Conservation (phyloP, 1,140 invertebrate genomes). For the Leptinotarsa defecta region DNA sequence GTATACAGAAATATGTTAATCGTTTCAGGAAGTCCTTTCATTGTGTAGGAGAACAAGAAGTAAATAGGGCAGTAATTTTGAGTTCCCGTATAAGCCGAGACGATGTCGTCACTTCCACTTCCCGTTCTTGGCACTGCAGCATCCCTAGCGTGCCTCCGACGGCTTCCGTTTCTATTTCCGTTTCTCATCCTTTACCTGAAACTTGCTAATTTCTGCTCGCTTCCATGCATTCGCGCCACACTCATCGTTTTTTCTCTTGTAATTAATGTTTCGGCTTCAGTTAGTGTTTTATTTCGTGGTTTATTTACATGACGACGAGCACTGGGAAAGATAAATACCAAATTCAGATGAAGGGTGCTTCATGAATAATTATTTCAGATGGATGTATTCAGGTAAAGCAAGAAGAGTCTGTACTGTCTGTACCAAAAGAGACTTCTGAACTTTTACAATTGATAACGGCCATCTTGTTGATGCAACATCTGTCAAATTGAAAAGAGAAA, state of each 20-base stretch:
- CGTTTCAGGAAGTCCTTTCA: background rate
- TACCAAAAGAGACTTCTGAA: no score
- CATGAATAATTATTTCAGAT: no score
- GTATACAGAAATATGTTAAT: background rate
- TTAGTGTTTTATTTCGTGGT: background rate
- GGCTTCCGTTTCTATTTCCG: slow-evolving; percentile 5
- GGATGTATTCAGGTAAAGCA: no score
- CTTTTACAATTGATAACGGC: no score
- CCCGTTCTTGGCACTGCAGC: slow-evolving; percentile 4
- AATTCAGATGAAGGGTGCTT: no score
- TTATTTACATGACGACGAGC: no score
- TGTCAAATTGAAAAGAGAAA: no score
- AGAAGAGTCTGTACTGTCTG: no score
- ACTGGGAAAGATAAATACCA: no score
- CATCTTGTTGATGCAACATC: no score
- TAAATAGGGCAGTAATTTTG: slow-evolving; percentile 3
- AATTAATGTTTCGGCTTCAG: slow-evolving; percentile 1
- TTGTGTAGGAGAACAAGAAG: background rate
- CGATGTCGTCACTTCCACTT: slow-evolving; percentile 7
- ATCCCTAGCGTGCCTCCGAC: slow-evolving; percentile 7
- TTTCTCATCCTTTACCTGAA: slow-evolving; percentile 8
- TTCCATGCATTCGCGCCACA: slow-evolving; percentile 2
- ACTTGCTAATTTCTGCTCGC: background rate
- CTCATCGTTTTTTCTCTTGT: background rate
- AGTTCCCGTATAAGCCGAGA: slow-evolving; percentile 2